Conservation (phyloP, 2,888 invertebrate species). For the Pharmacophagus antenor region DNA sequence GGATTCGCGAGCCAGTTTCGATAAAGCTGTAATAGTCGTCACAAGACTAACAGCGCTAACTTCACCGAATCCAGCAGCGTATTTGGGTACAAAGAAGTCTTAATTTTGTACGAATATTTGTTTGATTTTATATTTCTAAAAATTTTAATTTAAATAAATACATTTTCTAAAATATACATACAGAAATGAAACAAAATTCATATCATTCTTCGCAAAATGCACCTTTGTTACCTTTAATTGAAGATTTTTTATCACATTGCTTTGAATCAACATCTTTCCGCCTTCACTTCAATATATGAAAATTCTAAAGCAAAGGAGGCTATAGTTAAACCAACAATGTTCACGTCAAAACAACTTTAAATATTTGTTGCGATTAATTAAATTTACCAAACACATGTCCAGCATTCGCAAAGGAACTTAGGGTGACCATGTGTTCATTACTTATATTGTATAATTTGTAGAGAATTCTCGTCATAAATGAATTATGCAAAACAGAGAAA, state of each 20-base stretch:
- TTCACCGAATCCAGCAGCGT: too few relatives aligned
- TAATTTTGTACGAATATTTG: too few relatives aligned
- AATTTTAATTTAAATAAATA: too few relatives aligned
- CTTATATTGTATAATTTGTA: neutral
- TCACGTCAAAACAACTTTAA: slow-evolving; percentile 61
- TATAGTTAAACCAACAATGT: slow-evolving; percentile 16
- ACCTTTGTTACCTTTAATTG: too few relatives aligned
- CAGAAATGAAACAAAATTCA: too few relatives aligned
- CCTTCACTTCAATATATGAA: neutral
- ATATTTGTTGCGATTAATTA: slow-evolving; percentile 54
- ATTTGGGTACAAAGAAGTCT: too few relatives aligned
- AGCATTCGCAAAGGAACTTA: slow-evolving; percentile 25
- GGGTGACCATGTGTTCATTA: slow-evolving; percentile 40
- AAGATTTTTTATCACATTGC: neutral
- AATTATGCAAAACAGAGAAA: neutral
- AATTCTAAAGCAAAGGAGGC: neutral
- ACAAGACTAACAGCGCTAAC: too few relatives aligned
- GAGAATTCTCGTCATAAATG: neutral
- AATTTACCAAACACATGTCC: slow-evolving; percentile 50
- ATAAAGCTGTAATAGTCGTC: too few relatives aligned
- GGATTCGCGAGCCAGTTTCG: too few relatives aligned
- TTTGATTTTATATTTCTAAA: too few relatives aligned
- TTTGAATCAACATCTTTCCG: neutral
- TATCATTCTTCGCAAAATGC: too few relatives aligned
- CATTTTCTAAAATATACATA: too few relatives aligned